Conservation (phyloP, 1,140 invertebrate species). For the Patella vulgata region DNA sequence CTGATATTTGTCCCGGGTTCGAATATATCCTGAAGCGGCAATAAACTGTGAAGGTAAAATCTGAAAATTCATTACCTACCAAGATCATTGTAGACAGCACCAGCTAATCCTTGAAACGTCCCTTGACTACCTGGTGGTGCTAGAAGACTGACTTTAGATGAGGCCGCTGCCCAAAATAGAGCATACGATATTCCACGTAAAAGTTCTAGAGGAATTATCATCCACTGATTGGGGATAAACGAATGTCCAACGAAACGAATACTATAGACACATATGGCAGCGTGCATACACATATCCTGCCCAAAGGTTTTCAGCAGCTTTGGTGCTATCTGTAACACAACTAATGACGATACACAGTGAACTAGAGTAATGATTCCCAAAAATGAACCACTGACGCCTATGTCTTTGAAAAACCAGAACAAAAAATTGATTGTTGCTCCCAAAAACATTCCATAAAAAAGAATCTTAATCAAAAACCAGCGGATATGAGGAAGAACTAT, state of each 20-base stretch:
- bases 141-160: conserved; percentile 18
- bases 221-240: conserved; percentile 79
- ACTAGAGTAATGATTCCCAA: conserved; percentile 18
- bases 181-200: conserved; percentile 88
- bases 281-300: conserved; percentile 83
- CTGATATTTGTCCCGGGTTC: too few species aligned
- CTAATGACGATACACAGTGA: conserved; percentile 65
- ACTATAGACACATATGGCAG: conserved; percentile 80
- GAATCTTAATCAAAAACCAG: conserved; percentile 25
- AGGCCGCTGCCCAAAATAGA: conserved; percentile 81
- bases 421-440: conserved; percentile 21
- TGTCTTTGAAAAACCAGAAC: conserved; percentile 29
- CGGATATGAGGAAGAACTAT: neutral
- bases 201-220: conserved; percentile 83
- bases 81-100: conserved; percentile 32
- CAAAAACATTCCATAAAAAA: conserved; percentile 23
- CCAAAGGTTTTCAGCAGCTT: conserved; percentile 80
- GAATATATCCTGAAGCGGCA: too few species aligned
- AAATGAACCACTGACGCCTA: conserved; percentile 11
- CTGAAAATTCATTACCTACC: conserved; percentile 6
- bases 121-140: conserved; percentile 19
- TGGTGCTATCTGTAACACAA: conserved; percentile 79
- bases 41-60: too few species aligned
- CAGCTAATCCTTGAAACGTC: conserved; percentile 27
- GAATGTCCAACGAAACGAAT: conserved; percentile 85